phyloP scores from a whole-genome alignment of 2,113 vertebrate species.

The Platichthys stellatus region DNA sequence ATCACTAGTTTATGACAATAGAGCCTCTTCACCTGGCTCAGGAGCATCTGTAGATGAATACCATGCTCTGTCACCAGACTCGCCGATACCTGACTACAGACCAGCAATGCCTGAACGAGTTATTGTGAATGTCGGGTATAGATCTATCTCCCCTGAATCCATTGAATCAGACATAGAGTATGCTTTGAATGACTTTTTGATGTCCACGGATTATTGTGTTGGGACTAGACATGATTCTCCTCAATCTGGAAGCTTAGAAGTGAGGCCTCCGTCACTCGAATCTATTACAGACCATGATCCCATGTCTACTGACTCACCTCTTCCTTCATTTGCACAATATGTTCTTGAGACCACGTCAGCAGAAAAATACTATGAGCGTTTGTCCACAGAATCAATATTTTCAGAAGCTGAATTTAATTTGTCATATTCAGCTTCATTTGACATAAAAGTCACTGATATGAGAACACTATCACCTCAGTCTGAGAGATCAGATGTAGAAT shows the following conservation, averaged over 20 bases:
- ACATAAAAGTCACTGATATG: background rate
- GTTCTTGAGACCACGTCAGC: slow-evolving; percentile 7
- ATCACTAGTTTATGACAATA: slow-evolving; percentile 22
- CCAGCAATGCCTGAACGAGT: slow-evolving; percentile 14
- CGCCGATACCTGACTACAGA: slow-evolving; percentile 61
- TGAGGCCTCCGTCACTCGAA: slow-evolving; percentile 44
- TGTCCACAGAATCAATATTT: slow-evolving; percentile 42
- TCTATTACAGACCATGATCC: slow-evolving; percentile 46
- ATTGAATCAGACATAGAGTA: slow-evolving; percentile 61
- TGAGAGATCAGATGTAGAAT: slow-evolving; percentile 35
- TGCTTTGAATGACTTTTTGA: slow-evolving; percentile 42
- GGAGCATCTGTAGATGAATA: slow-evolving; percentile 51
- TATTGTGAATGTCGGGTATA: slow-evolving; percentile 44
- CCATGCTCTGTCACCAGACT: slow-evolving; percentile 57
- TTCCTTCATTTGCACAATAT: slow-evolving; percentile 52
- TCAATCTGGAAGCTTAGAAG: slow-evolving; percentile 53
- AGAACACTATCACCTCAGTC: slow-evolving; percentile 49
- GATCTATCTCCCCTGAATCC: slow-evolving; percentile 67
- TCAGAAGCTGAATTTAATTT: slow-evolving; percentile 41
- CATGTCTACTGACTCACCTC: slow-evolving; percentile 56
- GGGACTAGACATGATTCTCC: slow-evolving; percentile 60
- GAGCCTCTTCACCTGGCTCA: slow-evolving; percentile 65
- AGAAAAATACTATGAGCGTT: background rate
- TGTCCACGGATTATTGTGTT: slow-evolving; percentile 9
- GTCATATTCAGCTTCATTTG: slow-evolving; percentile 16